phyloP scores from a whole-genome alignment of 2,888 invertebrate species.

The Agrochola macilenta region DNA sequence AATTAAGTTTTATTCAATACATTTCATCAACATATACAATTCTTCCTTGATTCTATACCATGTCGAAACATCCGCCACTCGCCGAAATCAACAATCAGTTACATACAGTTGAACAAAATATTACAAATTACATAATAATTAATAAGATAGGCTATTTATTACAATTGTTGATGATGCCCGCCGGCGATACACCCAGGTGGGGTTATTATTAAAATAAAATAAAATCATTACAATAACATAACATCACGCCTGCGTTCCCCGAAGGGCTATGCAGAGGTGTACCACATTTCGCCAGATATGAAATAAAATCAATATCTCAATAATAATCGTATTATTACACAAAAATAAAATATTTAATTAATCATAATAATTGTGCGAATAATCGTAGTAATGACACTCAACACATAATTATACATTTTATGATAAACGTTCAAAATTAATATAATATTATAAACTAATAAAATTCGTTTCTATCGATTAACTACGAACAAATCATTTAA shows the following conservation, averaged over 20 bases:
- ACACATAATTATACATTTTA: constrained; percentile 74
- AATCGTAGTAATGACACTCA: constrained; percentile 70
- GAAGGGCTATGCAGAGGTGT: too few relatives aligned
- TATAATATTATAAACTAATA: constrained; percentile 74
- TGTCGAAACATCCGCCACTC: constrained; percentile 44
- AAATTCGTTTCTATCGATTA: constrained; percentile 76
- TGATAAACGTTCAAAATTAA: constrained; percentile 66
- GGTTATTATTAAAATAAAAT: constrained; percentile 53
- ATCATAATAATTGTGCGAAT: constrained; percentile 80
- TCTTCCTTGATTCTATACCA: constrained; percentile 63
- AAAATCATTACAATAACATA: too few relatives aligned
- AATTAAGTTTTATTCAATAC: constrained; percentile 80
- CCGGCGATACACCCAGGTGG: constrained; percentile 55
- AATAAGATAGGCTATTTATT: constrained; percentile 47
- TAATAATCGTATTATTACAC: constrained; percentile 59
- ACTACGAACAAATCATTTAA: constrained; percentile 76
- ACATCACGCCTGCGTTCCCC: too few relatives aligned
- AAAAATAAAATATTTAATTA: constrained; percentile 64
- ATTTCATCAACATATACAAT: constrained; percentile 74
- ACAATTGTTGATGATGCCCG: constrained; percentile 51
- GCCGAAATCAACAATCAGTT: constrained; percentile 43
- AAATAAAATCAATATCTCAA: constrained; percentile 57
- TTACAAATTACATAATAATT: constrained; percentile 48
- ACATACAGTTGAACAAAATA: constrained; percentile 44
- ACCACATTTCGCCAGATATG: neutral